Evolutionary conservation across 2,113 vertebrate genomes (phyloP), one percentile per base, ranked within the genome.

Genomic region (Glaucidium brasilianum): DNA sequence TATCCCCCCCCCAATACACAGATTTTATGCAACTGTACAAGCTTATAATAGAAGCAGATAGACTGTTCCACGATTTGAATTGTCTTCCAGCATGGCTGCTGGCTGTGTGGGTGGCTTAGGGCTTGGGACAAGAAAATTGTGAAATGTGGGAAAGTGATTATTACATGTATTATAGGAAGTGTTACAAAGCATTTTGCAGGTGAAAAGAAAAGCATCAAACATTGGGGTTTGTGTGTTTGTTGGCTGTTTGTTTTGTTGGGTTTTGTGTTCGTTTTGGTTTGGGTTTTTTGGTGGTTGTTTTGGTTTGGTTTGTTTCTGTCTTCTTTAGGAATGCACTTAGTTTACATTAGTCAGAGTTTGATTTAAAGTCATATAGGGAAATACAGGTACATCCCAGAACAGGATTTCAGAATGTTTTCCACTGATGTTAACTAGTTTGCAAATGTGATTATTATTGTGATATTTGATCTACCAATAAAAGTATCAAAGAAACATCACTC

Each of bases 141-240:
- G 34, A 88, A 82, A 58, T 41, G 18, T 49, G 30, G 7, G 41
- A 59, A 76, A 66, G 21, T 21, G 6, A 18, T 72, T 45, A 41
- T 67, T 62, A 9, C 3, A 17, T 7, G 8, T 43, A 17, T 43
- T 41, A 56, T 12, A 72, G n/a, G 21, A 63, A 37, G 7, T 6
- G 5, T 50, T 64, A 72, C 7, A 69, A 72, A 62, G 4, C 25
- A 58, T 69, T 85, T 63, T 88, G 26, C 47, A 69, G 23, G 11
- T 52, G 16, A 45, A 90, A 76, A 2, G 2, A 53, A 78, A 87
- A 69, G 4, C 25, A 60, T 39, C 1, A 80, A 60, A 88, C 88
- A 23, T 0, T 23, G 5, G 6, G 0, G 2, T 1, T 63, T 45
- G 13, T 59, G 45, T 80, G 12, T 16, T 67, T 85, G 5, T n/a